Percentiles rank a stretch among this genome's conserved stretches.
phyloP scores from a whole-genome alignment of 2,888 invertebrate genomes.

The Chloromyia formosa region DNA sequence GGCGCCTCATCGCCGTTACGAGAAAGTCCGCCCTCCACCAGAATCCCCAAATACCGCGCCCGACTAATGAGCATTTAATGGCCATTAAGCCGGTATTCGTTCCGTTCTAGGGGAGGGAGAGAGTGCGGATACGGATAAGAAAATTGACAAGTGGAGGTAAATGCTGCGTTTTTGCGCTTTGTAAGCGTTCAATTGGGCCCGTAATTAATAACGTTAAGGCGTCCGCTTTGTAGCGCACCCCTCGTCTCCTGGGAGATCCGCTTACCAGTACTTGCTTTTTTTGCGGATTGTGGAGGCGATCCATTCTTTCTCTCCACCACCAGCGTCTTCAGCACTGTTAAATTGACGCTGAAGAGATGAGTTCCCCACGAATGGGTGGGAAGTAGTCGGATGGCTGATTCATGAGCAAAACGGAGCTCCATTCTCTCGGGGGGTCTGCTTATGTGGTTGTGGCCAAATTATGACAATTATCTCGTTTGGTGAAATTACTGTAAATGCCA shows the following conservation, averaged over 20 bases:
- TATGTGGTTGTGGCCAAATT: slow-evolving; percentile 47
- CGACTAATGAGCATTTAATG: slow-evolving; percentile 53
- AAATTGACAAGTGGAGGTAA: slow-evolving; percentile 25
- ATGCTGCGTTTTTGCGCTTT: slow-evolving; percentile 45
- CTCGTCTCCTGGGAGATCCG: neutral
- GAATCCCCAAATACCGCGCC: neutral
- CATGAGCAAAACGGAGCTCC: slow-evolving; percentile 11
- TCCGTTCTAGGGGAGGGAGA: slow-evolving; percentile 42
- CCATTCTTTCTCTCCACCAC: neutral
- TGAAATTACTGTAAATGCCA: slow-evolving; percentile 42
- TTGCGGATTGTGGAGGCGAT: neutral
- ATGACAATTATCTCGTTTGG: slow-evolving; percentile 48
- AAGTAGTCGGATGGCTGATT: neutral
- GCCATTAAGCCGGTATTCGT: slow-evolving; percentile 24
- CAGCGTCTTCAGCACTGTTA: neutral
- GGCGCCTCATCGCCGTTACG: neutral
- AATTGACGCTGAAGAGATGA: slow-evolving; percentile 1
- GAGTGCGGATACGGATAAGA: neutral
- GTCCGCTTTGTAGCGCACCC: slow-evolving; percentile 29
- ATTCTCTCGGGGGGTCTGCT: slow-evolving; percentile 8
- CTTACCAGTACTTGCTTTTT: neutral
- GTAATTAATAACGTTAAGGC: slow-evolving; percentile 53
- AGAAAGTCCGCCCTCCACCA: neutral
- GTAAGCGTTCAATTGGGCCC: slow-evolving; percentile 54
- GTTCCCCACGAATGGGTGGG: slow-evolving; percentile 14